These are phyloP conservation scores for Macaria notata DNA, from an alignment of 2,888 invertebrate species.

Conservation along the genomic window DNA sequence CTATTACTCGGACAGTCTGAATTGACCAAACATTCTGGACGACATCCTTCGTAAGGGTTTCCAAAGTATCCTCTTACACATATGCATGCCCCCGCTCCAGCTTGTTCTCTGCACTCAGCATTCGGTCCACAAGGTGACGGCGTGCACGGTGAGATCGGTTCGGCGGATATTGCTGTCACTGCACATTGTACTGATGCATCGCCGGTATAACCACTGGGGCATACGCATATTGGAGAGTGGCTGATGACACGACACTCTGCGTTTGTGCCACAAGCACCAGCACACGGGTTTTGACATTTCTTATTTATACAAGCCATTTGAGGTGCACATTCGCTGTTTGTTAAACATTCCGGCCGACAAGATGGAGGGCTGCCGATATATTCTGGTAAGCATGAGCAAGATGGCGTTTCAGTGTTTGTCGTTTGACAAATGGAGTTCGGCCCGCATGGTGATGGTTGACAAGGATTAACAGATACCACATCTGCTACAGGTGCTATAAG, in stretches of 20 bases:
- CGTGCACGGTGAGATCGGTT: conserved; percentile 79
- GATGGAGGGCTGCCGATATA: conserved; percentile 87
- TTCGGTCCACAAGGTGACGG: conserved; percentile 85
- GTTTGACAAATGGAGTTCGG: conserved; percentile 85
- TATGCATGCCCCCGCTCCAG: conserved; percentile 84
- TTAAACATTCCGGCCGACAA: conserved; percentile 88
- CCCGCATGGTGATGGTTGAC: conserved; percentile 90
- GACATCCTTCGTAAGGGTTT: conserved; percentile 90
- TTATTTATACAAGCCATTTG: conserved; percentile 88
- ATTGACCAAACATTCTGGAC: conserved; percentile 88
- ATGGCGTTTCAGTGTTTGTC: conserved; percentile 80
- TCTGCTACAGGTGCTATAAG: conserved; percentile 56
- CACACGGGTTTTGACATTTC: conserved; percentile 90
- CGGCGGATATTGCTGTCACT: conserved; percentile 43
- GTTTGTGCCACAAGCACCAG: conserved; percentile 87
- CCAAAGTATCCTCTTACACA: conserved; percentile 88
- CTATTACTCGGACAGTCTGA: conserved; percentile 87
- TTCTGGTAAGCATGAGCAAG: conserved; percentile 86
- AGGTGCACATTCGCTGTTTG: conserved; percentile 86
- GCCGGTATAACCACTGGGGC: conserved; percentile 86
- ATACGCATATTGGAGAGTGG: conserved; percentile 88
- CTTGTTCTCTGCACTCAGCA: conserved; percentile 83
- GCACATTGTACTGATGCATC: conserved; percentile 88
- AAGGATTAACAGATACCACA: conserved; percentile 79
- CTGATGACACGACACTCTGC: conserved; percentile 90